Evolutionary conservation across 2,888 invertebrate species (phyloP), one percentile per base, ranked within the genome.

Genomic region (Pherbina coryleti): DNA sequence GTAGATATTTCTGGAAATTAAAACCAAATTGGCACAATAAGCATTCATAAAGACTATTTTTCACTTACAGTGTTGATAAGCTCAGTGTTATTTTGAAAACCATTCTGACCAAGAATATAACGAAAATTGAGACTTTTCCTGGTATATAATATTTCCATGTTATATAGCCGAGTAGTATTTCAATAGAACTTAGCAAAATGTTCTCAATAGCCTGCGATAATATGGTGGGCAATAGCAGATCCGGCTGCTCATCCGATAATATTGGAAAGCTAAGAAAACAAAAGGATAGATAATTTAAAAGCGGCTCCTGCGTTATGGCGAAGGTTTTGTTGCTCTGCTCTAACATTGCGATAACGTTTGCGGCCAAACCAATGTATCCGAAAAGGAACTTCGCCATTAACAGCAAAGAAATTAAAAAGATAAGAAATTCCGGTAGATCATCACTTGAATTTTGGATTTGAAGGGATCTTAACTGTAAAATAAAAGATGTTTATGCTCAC

Each of bases 341-440:
- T 85, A 78, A 89, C 89, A 89, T 83, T 19, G 89, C 89, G 64
- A 87, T 82, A 7, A 88, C 82, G 64, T 87, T 85, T n/a, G 88
- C 83, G 2, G 84, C 87, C 17, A 89, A 76, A 9, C 85, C 85
- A 1, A 87, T 8, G 66, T 88, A 88, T 28, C 85, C 85, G 5
- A 85, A 55, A 1, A 84, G 3, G 62, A 88, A 89, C 49, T 89
- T 87, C 5, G 83, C 71, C 7, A 87, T 74, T 14, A 88, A 80
- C 34, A 86, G 78, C 17, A 83, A 69, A 2, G 86, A 84, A 77
- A 89, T 83, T 0, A 87, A 79, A 2, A 85, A 78, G 22, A 82
- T 81, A 22, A 87, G 81, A 17, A 86, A 37, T 69, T 85, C 84
- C 9, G 84, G 81, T 11, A 85, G 57, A 14, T 84, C 84, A 49